Conservation (phyloP, 2,888 invertebrate species). For the Plebejus anna region DNA sequence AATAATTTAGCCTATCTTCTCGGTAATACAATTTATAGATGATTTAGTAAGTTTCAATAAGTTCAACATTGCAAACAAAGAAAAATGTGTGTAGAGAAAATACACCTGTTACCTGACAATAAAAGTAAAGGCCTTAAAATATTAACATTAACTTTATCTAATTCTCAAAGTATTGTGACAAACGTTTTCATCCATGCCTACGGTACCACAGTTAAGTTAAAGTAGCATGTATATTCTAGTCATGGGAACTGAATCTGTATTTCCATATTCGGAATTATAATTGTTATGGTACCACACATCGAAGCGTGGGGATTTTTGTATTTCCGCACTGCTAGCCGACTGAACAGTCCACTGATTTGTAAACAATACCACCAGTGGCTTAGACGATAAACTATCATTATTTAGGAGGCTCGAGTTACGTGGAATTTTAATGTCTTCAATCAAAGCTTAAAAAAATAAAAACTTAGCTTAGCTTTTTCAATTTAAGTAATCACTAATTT, state of each 20-base stretch:
- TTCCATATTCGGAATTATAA: conserved; percentile 60
- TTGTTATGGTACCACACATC: conserved; percentile 50
- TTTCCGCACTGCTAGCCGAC: conserved; percentile 48
- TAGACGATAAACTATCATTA: conserved; percentile 21
- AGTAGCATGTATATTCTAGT: conserved; percentile 48
- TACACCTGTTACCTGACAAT: too few relatives aligned
- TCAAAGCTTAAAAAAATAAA: neutral
- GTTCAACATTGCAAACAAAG: too few relatives aligned
- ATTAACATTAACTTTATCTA: neutral
- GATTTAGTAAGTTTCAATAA: too few relatives aligned
- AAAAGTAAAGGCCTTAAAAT: too few relatives aligned
- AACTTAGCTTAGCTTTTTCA: neutral
- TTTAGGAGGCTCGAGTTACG: neutral
- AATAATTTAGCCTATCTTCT: neutral
- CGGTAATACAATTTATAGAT: neutral
- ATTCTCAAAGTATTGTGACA: neutral
- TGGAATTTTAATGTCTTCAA: conserved; percentile 2
- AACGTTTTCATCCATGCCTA: conserved; percentile 12
- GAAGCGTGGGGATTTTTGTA: conserved; percentile 55
- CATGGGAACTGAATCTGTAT: conserved; percentile 71
- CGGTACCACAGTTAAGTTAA: conserved; percentile 16
- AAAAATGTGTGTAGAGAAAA: too few relatives aligned
- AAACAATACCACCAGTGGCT: conserved; percentile 37
- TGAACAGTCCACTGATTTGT: conserved; percentile 37
- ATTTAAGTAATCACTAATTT: neutral